Conservation (phyloP, 2,113 vertebrate genomes). For the Scolopax mira region DNA sequence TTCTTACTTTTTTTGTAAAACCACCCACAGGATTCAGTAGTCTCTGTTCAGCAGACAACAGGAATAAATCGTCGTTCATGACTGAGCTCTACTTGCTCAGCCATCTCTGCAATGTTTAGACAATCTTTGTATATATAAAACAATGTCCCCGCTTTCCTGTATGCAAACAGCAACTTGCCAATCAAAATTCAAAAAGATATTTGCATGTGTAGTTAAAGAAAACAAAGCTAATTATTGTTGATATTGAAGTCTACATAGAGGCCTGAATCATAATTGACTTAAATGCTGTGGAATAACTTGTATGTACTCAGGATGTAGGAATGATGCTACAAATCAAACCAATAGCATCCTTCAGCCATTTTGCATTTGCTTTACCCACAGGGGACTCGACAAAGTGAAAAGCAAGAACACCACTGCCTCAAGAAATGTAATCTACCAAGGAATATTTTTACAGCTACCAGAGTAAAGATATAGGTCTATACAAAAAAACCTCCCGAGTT, state of each 20-base stretch:
- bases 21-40: not conserved
- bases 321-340: slow-evolving; percentile 3
- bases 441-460: not conserved
- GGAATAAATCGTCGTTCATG: not conserved
- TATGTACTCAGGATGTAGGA: not conserved
- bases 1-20: not conserved
- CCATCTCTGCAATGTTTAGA: not conserved
- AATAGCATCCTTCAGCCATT: not conserved
- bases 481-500: not conserved
- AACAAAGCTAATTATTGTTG: not conserved
- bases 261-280: not conserved
- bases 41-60: not conserved
- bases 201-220: not conserved
- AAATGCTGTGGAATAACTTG: not conserved
- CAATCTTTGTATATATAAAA: not conserved
- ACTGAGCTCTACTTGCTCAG: not conserved
- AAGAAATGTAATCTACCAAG: not conserved
- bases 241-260: not conserved
- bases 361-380: not conserved
- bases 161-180: not conserved
- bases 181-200: not conserved
- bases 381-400: not conserved
- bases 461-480: not conserved
- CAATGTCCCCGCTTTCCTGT: not conserved
- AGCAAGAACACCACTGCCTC: not conserved